Evolutionary conservation across 92 coral and sea anemone genomes (phyloP).

Genomic region (Desmophyllum pertusum): DNA sequence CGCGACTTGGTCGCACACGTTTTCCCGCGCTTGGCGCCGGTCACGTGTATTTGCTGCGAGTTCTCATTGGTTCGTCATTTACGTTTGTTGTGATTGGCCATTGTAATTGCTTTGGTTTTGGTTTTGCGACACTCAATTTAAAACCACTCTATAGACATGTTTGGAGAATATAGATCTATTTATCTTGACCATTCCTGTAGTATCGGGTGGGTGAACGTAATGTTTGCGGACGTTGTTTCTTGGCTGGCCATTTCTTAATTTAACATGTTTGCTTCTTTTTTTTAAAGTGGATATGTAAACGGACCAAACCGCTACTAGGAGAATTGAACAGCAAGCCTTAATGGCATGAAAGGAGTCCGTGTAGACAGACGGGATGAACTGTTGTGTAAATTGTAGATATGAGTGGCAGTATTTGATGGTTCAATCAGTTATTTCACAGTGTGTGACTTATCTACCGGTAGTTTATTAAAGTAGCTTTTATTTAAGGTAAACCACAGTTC

Average conservation of each 20-base stretch:
- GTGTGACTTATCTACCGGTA: background rate
- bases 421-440: background rate
- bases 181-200: too few relatives aligned
- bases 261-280: background rate
- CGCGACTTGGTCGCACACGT: too few relatives aligned
- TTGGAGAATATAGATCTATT: too few relatives aligned
- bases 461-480: background rate
- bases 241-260: background rate
- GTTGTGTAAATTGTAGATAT: background rate
- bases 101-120: too few relatives aligned
- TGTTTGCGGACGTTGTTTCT: background rate
- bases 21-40: too few relatives aligned
- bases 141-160: too few relatives aligned
- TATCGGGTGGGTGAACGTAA: background rate
- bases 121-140: too few relatives aligned
- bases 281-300: constrained; percentile 13
- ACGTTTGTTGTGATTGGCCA: too few relatives aligned
- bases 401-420: background rate
- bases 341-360: background rate
- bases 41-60: too few relatives aligned
- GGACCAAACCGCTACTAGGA: background rate
- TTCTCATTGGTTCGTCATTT: too few relatives aligned
- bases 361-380: background rate
- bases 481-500: background rate
- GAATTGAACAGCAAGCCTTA: background rate